Evolutionary conservation across 2,888 invertebrate genomes (phyloP).

Genomic region (Pristionchus exspectatus): DNA sequence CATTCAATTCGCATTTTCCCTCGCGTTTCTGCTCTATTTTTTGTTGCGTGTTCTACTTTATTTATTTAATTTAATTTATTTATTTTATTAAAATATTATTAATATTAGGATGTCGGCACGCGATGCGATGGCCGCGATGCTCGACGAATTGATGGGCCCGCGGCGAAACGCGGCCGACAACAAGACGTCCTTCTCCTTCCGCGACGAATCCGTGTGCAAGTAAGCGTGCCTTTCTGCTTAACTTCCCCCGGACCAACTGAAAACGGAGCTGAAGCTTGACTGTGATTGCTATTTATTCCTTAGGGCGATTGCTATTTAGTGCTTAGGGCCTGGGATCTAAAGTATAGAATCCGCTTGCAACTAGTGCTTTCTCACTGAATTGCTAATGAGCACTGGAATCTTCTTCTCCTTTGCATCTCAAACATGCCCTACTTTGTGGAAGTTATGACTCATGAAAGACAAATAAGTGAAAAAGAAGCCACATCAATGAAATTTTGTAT

Average conservation of each 20-base stretch:
- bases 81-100: neutral
- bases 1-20: neutral
- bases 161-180: constrained; percentile 66
- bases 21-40: neutral
- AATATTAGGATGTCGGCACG: constrained; percentile 63
- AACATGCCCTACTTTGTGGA: too few species aligned
- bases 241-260: too few species aligned
- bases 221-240: neutral
- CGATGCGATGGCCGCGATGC: constrained; percentile 74
- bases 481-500: too few species aligned
- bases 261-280: too few species aligned
- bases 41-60: neutral
- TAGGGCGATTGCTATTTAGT: too few species aligned
- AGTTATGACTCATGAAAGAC: too few species aligned
- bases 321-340: too few species aligned
- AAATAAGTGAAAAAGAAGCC: too few species aligned
- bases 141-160: constrained; percentile 75
- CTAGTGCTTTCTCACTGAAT: neutral
- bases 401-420: neutral
- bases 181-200: constrained; percentile 47
- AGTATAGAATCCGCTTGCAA: neutral
- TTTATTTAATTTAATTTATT: neutral
- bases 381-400: neutral
- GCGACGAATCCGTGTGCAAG: constrained; percentile 54
- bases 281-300: too few species aligned